phyloP scores from a whole-genome alignment of 1,140 invertebrate species.

The Bombus superbus region DNA sequence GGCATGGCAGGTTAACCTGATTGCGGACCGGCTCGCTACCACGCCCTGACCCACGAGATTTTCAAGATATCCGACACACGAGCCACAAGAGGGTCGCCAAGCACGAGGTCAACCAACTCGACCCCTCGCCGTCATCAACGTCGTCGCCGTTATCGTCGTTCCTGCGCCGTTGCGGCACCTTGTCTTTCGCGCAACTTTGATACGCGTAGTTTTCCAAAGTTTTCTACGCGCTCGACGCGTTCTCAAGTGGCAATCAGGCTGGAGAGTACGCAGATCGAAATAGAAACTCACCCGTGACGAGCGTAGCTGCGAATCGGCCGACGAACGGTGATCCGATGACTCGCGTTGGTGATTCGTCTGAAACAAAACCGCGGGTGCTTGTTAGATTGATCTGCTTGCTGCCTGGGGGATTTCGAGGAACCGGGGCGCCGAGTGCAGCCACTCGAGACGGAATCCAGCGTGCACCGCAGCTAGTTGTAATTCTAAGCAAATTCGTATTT shows the following conservation, averaged over 20 bases:
- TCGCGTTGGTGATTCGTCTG: slow-evolving; percentile 47
- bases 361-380: slow-evolving; percentile 49
- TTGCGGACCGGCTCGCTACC: slow-evolving; percentile 52
- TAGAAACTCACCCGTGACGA: slow-evolving; percentile 54
- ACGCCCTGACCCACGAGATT: slow-evolving; percentile 67
- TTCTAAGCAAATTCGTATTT: neutral
- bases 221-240: slow-evolving; percentile 24
- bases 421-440: neutral
- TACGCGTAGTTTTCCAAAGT: slow-evolving; percentile 24
- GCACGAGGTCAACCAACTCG: slow-evolving; percentile 64
- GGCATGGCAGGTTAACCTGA: slow-evolving; percentile 43
- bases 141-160: neutral
- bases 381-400: slow-evolving; percentile 30
- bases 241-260: slow-evolving; percentile 24
- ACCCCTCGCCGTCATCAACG: slow-evolving; percentile 26
- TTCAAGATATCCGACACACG: slow-evolving; percentile 65
- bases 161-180: no score
- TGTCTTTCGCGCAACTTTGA: neutral
- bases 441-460: neutral
- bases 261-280: neutral
- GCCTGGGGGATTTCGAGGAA: slow-evolving; percentile 13
- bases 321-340: slow-evolving; percentile 20
- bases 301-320: slow-evolving; percentile 15
- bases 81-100: slow-evolving; percentile 40
- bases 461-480: neutral